Evolutionary conservation across 2,888 invertebrate species (phyloP), one percentile per base, ranked within the genome.

Genomic region (Mythimna lalbum): DNA sequence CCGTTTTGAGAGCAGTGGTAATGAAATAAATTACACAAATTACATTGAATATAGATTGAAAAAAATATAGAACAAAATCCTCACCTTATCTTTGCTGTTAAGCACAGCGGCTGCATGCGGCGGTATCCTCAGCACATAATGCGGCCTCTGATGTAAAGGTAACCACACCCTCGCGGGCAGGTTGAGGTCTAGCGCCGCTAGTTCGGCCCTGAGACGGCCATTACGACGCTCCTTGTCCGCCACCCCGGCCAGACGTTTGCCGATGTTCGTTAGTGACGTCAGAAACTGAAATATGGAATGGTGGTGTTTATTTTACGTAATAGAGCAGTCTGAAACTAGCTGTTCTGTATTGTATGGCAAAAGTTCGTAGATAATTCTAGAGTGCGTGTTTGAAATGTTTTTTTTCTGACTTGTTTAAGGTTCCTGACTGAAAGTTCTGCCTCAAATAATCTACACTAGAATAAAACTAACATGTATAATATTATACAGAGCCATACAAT

Each of bases 131-230:
- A 99, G 98, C 86, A 99, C 98, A 90, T 99, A 98, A 96, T 99
- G 99, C 63, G 98, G 98, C 84, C 97, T 96, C 83, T 98, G 98
- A 92, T 99, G 98, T 60, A 99, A 96, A 19, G 99, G 99, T 86
- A 99, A 96, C 99, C 99, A 99, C 76, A 99, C 99, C 73, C 99
- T 96, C 17, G 99, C 99, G 19, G 99, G 99, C 76, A 99, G 97
- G 96, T 99, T 99, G 83, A 99, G 97, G 96, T 99, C 99, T 73
- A 99, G 96, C 85, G 98, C 97, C 82, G 98, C 98, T 85, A 99
- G 96, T 93, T 99, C 99, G 69, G 99, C 99, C 80, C 99, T 97
- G 83, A 99, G 96, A 84, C 98, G 97, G 78, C 98, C 98, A 80
- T 98, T 99, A 94, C 99, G 98, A 82, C 98, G 97, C 92, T 99